Percentiles rank a stretch among this genome's conserved stretches.
These are phyloP conservation scores for Cryptocephalus moraei DNA, from an alignment of 2,888 invertebrate species.

Conservation along the genomic window DNA sequence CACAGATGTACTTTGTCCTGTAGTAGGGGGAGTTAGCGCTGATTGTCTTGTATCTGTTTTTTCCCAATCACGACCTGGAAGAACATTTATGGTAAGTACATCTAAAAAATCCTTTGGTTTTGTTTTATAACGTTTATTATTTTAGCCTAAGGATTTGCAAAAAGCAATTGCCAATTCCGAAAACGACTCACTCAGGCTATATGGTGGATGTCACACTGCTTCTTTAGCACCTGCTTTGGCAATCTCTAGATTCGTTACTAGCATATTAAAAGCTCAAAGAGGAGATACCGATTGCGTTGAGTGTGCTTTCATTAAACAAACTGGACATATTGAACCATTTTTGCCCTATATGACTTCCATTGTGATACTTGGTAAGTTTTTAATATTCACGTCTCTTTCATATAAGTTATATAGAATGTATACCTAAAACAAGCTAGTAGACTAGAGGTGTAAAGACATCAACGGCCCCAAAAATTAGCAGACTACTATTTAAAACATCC, in stretches of 20 bases:
- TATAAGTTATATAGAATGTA: no score
- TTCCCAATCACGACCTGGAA: constrained; percentile 27
- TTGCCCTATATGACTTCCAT: constrained; percentile 33
- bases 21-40: constrained; percentile 29
- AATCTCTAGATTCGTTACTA: constrained; percentile 28
- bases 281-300: constrained; percentile 29
- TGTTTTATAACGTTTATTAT: neutral
- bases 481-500: no score
- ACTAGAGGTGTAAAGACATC: no score
- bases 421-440: no score
- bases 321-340: constrained; percentile 29
- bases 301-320: constrained; percentile 33
- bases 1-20: constrained; percentile 25
- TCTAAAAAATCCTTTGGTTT: neutral
- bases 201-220: constrained; percentile 21
- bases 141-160: constrained; percentile 11
- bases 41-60: constrained; percentile 29
- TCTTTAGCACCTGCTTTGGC: constrained; percentile 27
- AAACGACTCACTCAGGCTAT: constrained; percentile 24
- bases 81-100: neutral
- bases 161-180: constrained; percentile 24
- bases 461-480: no score
- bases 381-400: no score
- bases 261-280: constrained; percentile 26
- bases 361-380: constrained; percentile 25